Evolutionary conservation across 2,797 vertebrate genomes (phyloP).

Genomic region (Megalops cyprinoides): DNA sequence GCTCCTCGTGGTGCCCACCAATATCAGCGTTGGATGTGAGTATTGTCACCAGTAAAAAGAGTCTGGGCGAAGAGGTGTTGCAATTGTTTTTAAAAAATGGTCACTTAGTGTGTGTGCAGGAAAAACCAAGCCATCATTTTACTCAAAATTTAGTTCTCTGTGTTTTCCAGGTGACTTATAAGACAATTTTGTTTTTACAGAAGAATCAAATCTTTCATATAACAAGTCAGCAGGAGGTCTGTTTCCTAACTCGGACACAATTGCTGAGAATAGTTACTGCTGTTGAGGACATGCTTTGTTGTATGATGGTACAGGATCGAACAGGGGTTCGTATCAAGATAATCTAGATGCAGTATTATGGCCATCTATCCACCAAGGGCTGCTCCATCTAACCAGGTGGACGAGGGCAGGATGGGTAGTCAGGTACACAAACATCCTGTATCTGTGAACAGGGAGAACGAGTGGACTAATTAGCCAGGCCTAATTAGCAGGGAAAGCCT

Average conservation of each 20-base stretch:
- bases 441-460: not conserved
- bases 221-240: too few species aligned
- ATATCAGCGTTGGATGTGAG: conserved; percentile 79
- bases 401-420: not conserved
- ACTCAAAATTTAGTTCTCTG: not conserved
- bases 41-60: not conserved
- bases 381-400: not conserved
- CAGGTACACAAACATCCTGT: too few species aligned
- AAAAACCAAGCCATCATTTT: not conserved
- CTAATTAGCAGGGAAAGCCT: not conserved
- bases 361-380: not conserved
- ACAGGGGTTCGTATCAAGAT: not conserved
- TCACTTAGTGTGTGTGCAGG: not conserved
- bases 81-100: not conserved
- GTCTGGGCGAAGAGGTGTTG: not conserved
- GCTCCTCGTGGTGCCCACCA: conserved; percentile 81
- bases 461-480: not conserved
- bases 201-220: not conserved
- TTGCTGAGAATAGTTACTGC: too few species aligned
- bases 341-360: not conserved
- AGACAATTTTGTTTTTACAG: too few species aligned
- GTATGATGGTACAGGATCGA: not conserved
- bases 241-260: too few species aligned
- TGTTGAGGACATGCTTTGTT: not conserved
- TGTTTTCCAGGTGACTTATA: not conserved